These are phyloP conservation scores for Petromus typicus DNA, from an alignment of 2,113 vertebrate species.

Conservation along the genomic window DNA sequence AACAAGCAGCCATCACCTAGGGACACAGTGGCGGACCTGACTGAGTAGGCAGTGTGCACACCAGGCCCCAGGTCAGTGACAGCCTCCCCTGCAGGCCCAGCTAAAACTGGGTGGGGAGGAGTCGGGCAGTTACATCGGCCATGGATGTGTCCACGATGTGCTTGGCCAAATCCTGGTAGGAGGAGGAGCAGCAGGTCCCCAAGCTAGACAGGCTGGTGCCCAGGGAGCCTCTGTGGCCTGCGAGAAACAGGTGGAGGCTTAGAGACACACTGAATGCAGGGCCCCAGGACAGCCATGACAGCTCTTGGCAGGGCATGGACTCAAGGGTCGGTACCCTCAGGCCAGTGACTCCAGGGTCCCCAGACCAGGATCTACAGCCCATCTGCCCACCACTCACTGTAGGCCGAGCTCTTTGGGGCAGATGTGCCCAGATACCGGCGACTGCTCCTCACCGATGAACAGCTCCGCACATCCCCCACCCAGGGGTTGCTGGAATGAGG, in stretches of 20 bases:
- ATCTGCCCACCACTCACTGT: slow-evolving; percentile 45
- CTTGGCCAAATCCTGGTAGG: slow-evolving; percentile 93
- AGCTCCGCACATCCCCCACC: slow-evolving; percentile 83
- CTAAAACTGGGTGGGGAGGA: not conserved
- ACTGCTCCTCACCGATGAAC: slow-evolving; percentile 86
- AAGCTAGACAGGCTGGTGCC: slow-evolving; percentile 80
- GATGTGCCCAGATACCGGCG: slow-evolving; percentile 76
- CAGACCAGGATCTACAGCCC: not conserved
- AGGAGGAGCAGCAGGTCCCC: slow-evolving; percentile 83
- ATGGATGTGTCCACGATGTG: slow-evolving; percentile 88
- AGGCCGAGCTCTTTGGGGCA: slow-evolving; percentile 66
- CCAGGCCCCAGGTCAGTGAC: not conserved
- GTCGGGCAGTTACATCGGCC: slow-evolving; percentile 87
- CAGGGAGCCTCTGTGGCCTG: slow-evolving; percentile 56
- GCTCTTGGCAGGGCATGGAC: not conserved
- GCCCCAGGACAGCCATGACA: not conserved
- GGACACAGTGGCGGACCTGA: not conserved
- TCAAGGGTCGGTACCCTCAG: too few species aligned
- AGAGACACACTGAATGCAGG: not conserved
- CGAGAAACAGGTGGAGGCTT: not conserved
- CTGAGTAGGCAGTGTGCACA: not conserved
- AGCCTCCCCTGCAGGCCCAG: not conserved
- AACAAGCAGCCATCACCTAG: slow-evolving; percentile 94
- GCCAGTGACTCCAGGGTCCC: not conserved
- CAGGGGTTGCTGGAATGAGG: slow-evolving; percentile 67